Conservation (phyloP, 2,888 invertebrate genomes). For the Monochamus alternatus region DNA sequence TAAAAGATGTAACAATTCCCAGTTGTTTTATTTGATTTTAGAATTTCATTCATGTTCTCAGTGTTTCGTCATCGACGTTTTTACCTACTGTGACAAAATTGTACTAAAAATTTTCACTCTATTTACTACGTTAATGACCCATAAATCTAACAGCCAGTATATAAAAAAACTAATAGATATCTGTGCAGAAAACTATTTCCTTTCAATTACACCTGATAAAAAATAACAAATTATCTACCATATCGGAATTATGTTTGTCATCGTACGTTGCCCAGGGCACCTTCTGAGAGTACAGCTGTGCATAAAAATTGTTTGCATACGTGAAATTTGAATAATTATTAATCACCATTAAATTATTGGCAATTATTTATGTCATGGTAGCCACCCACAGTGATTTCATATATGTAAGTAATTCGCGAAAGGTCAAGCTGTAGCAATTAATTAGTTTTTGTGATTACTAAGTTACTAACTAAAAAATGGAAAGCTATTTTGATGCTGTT, state of each 20-base stretch:
- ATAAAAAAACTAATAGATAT: not conserved
- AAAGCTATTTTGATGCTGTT: too few species aligned
- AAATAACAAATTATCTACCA: not conserved
- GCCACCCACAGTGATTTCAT: constrained; percentile 24
- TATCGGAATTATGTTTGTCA: not conserved
- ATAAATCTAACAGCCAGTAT: not conserved
- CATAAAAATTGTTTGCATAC: not conserved
- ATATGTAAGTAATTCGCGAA: constrained; percentile 13
- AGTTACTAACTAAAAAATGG: not conserved
- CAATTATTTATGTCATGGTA: constrained; percentile 23
- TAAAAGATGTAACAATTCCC: too few species aligned
- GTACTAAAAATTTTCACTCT: too few species aligned
- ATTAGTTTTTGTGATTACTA: not conserved
- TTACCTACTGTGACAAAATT: too few species aligned
- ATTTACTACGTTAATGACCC: too few species aligned
- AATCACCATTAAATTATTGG: constrained; percentile 11
- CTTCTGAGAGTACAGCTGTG: not conserved
- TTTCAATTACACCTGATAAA: not conserved
- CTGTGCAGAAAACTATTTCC: not conserved
- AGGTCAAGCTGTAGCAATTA: constrained; percentile 9
- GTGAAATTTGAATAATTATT: constrained; percentile 6
- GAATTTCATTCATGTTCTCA: too few species aligned
- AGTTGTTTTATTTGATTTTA: too few species aligned
- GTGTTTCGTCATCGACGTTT: too few species aligned
- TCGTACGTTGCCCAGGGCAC: not conserved